Percentiles rank a stretch among this genome's conserved stretches.
These are phyloP conservation scores for Gadus chalcogrammus DNA, from an alignment of 2,113 vertebrate genomes.

Conservation along the genomic window DNA sequence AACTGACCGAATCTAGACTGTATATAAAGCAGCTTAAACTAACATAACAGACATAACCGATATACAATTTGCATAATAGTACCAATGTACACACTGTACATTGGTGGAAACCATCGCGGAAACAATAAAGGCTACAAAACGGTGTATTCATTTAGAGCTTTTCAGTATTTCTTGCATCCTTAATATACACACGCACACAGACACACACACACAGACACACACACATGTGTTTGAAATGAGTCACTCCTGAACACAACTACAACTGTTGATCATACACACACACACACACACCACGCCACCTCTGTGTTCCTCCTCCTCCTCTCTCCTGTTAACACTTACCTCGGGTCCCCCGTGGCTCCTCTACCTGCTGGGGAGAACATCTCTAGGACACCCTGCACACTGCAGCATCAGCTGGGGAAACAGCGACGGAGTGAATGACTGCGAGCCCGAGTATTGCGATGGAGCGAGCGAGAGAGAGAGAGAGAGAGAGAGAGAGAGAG, in stretches of 20 bases:
- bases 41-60: no score
- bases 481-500: background rate
- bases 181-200: background rate
- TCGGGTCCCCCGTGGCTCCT: constrained; percentile 55
- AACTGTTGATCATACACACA: background rate
- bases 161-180: no score
- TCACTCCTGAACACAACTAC: background rate
- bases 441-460: background rate
- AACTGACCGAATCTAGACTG: no score
- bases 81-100: no score
- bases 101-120: no score
- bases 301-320: background rate
- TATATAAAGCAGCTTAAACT: no score
- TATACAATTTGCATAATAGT: no score
- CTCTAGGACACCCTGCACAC: constrained; percentile 39
- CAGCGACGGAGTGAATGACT: background rate
- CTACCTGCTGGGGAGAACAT: constrained; percentile 65
- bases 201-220: constrained; percentile 13
- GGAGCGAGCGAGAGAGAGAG: background rate
- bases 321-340: constrained; percentile 44
- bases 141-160: no score
- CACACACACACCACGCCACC: constrained; percentile 34
- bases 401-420: constrained; percentile 49
- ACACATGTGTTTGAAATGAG: background rate
- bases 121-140: no score